phyloP scores from a whole-genome alignment of 2,888 invertebrate genomes.

The Charanyca ferruginea region DNA sequence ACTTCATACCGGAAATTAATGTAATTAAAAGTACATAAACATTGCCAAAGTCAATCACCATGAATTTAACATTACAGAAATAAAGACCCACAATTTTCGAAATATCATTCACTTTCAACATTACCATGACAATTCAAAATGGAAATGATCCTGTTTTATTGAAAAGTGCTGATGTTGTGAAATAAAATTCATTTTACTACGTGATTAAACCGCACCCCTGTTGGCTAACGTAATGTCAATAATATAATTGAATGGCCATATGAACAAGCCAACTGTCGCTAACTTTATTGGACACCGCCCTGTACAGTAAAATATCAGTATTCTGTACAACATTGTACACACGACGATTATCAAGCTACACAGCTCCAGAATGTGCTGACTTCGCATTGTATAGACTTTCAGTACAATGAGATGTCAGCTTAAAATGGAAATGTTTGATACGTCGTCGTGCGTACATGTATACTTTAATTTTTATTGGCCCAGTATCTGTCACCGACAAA shows the following conservation, averaged over 20 bases:
- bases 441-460: constrained; percentile 5
- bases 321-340: constrained; percentile 15
- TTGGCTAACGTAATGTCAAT: constrained; percentile 58
- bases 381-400: background rate
- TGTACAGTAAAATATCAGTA: constrained; percentile 26
- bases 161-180: constrained; percentile 36
- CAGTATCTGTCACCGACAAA: constrained; percentile 27
- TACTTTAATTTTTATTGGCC: constrained; percentile 48
- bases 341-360: no score
- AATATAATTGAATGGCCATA: constrained; percentile 60
- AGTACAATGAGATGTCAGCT: background rate
- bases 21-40: constrained; percentile 25
- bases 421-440: background rate
- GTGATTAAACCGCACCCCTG: constrained; percentile 56
- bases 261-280: constrained; percentile 58
- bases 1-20: constrained; percentile 23
- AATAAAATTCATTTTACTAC: constrained; percentile 59
- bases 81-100: constrained; percentile 43
- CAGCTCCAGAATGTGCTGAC: background rate
- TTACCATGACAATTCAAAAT: constrained; percentile 43
- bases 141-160: constrained; percentile 35
- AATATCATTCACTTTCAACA: constrained; percentile 34
- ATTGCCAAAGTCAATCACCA: constrained; percentile 30
- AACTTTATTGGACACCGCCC: constrained; percentile 51
- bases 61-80: constrained; percentile 25